Evolutionary conservation across 2,797 vertebrate species (phyloP), one percentile per base, ranked within the genome.

Genomic region (Aphelocoma californica): DNA sequence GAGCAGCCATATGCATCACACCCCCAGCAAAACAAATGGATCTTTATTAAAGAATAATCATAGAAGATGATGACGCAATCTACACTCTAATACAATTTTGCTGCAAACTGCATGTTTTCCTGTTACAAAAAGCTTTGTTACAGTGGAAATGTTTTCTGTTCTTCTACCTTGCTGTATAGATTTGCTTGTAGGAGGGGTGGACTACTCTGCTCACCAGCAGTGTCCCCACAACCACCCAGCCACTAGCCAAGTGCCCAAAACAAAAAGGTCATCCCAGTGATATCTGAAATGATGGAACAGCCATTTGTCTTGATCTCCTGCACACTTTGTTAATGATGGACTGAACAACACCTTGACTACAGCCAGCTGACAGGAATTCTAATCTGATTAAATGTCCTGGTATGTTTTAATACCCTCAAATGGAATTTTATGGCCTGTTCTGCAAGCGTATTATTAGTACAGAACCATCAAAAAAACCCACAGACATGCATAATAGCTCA

Each of bases 341-440:
- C 94, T 91, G 90, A 97, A 96, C 93, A 97, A 95, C 90, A 96
- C 67, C 25, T 1, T 93, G 96, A 91, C 95, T 93, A 58, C 57
- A 97, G 95, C 80, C 90, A 95, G 94, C 88, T 96, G 94, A 97
- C 95, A 95, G 86, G 87, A 97, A 97, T 97, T 96, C 96, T 96
- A 97, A 98, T 96, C 97, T 97, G 95, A 98, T 98, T 97, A 98
- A 97, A 96, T 91, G 57, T 86, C 88, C 95, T 54, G 60, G 81
- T 96, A 93, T 97, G 96, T 92, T 95, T 97, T 98, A 97, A 97
- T 98, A 97, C 81, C 85, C 96, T 97, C 96, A 98, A 98, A 98
- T 98, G 96, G 97, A 97, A 97, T 97, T 98, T 98, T 97, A 98
- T 98, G 97, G 96, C 90, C 92, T 97, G 70, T 97, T 98, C 97